Base-by-base conservation (phyloP, 2,888 invertebrate genomes). In the Catotricha subobsoleta region DNA sequence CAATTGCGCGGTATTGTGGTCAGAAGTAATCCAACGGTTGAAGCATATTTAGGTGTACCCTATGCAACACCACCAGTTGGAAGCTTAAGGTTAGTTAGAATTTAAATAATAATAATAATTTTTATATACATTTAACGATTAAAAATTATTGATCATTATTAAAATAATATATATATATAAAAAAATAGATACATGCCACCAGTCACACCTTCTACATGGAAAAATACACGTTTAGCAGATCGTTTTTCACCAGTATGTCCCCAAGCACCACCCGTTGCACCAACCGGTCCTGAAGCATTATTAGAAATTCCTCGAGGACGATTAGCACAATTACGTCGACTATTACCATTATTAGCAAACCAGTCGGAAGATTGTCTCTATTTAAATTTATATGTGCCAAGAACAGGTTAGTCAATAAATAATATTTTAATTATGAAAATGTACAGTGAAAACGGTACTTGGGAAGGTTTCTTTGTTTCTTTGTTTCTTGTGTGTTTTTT, bases 301-400 rank as follows among this genome's bases (percentile, higher is more conserved):
- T 61, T 80, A 46, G 67, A 76, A 54, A 78, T 86, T 60, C 91
- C 94, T 28, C 72, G 81, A 45, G 83, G 81, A 39, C 73, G 90
- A 41, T 76, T 88, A 48, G 76, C 80, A 18, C 82, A 90, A 60
- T 71, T 94, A 45, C 80, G 86, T 56, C 76, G 83, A 47, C 67
- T 95, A 50, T 65, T 82, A 52, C 86, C 88, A 15, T 67, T 84
- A 50, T 72, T 95, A 44, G 75, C 76, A 54, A 87, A 92, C 60
- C 92, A 95, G 68, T 88, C 86, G 62, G 97, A 97, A 68, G 95
- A 97, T 70, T 97, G 97, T 62, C 79, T 97, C 53, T 92, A 90
- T 64, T 77, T 97, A 59, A 97, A 97, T 68, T 75, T 97, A 51
- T 97, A 91, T 67, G 87, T 91, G 48, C 95, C 95, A 47, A 73